These are phyloP conservation scores for Aegotheles bennettii DNA, from an alignment of 2,113 vertebrate genomes.

Conservation along the genomic window DNA sequence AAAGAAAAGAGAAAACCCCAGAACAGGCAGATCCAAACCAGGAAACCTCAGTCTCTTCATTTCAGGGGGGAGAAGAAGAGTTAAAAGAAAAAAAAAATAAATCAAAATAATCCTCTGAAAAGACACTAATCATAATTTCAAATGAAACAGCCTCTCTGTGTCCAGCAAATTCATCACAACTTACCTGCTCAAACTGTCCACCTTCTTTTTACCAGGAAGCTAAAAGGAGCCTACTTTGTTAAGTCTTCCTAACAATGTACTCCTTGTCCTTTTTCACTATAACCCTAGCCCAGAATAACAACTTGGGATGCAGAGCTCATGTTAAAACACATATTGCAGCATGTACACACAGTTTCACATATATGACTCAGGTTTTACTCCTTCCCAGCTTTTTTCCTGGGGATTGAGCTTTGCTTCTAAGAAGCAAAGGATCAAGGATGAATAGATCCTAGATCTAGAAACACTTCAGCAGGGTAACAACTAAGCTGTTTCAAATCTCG, in stretches of 20 bases:
- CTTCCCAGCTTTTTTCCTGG: not conserved
- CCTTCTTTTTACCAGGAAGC: not conserved
- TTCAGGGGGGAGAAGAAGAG: not conserved
- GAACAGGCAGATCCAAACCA: not conserved
- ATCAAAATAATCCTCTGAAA: not conserved
- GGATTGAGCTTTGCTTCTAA: not conserved
- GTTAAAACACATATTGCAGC: not conserved
- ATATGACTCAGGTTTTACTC: not conserved
- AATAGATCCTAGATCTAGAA: not conserved
- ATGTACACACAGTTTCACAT: rapidly evolving
- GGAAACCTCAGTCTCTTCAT: not conserved
- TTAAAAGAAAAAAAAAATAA: not conserved
- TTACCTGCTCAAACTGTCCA: not conserved
- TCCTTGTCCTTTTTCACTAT: not conserved
- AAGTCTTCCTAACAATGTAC: not conserved
- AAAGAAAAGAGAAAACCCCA: not conserved
- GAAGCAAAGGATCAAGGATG: not conserved
- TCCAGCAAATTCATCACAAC: not conserved
- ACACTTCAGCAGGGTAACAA: not conserved
- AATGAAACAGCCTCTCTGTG: not conserved
- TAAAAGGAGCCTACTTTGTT: not conserved
- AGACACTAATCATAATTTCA: not conserved
- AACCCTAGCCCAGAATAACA: not conserved
- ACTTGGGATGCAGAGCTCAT: not conserved
- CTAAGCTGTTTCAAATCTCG: not conserved